A percentile compares a stretch with the other conserved stretches of the same genome.
Evolutionary conservation across 2,888 invertebrate species (phyloP).

Genomic region (Anagyrus pseudococci): DNA sequence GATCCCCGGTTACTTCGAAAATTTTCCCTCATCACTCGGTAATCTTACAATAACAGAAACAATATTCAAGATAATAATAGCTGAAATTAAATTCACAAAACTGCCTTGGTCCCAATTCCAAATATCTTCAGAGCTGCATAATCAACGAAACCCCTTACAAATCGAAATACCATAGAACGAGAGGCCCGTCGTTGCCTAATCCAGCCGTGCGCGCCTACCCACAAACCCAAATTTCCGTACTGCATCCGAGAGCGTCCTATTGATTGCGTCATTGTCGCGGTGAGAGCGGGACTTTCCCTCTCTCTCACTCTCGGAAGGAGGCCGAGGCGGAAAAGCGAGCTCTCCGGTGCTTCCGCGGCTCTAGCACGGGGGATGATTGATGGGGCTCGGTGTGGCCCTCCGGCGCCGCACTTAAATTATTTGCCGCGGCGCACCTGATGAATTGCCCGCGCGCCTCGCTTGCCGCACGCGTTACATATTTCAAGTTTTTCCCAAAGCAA

Average conservation of each 20-base stretch:
- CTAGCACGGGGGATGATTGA: conserved; percentile 20
- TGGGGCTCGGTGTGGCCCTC: conserved; percentile 14
- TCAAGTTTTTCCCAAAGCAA: conserved; percentile 24
- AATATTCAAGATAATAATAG: too few species aligned
- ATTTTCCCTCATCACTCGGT: conserved; percentile 14
- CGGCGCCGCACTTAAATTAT: conserved; percentile 26
- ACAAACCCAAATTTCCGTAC: too few species aligned
- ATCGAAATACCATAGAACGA: too few species aligned
- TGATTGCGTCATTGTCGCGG: conserved; percentile 10
- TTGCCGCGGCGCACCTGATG: conserved; percentile 26
- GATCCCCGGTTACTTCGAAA: background rate
- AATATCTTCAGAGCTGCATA: too few species aligned
- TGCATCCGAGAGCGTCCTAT: too few species aligned
- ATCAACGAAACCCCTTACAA: too few species aligned
- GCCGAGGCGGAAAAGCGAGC: conserved; percentile 5
- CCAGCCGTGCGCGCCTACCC: too few species aligned
- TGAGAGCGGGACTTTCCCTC: too few species aligned
- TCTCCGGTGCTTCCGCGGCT: conserved; percentile 3
- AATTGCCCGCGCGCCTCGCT: conserved; percentile 19
- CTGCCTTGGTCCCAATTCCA: too few species aligned
- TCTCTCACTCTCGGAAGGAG: too few species aligned
- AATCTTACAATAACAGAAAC: too few species aligned
- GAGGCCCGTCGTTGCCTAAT: too few species aligned
- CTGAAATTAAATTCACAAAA: background rate
- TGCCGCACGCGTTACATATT: conserved; percentile 29